A percentile compares a stretch with the other conserved stretches of the same genome.
Evolutionary conservation across 2,888 invertebrate genomes (phyloP).

Genomic region (Yponomeuta malinellus): DNA sequence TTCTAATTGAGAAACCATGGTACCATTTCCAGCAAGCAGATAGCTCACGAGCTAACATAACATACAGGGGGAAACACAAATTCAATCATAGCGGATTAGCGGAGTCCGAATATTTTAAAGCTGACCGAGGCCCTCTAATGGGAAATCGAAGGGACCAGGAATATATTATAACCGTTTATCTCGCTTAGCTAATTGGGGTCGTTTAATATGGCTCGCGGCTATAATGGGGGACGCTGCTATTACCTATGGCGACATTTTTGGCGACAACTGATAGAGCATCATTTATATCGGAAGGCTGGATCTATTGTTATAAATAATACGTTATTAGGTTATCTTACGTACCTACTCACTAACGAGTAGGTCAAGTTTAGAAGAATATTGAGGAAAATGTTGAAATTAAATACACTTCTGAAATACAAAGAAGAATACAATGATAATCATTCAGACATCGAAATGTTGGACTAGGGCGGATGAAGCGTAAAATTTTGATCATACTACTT

Average conservation of each 20-base stretch:
- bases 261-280: too few relatives aligned
- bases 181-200: conserved; percentile 73
- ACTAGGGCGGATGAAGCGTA: too few relatives aligned
- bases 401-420: too few relatives aligned
- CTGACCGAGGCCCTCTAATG: conserved; percentile 68
- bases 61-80: conserved; percentile 58
- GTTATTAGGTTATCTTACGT: too few relatives aligned
- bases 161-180: conserved; percentile 63
- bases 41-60: conserved; percentile 46
- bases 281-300: too few relatives aligned
- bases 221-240: conserved; percentile 5
- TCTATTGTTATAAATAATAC: too few relatives aligned
- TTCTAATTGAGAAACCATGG: background rate
- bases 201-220: conserved; percentile 69
- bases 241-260: background rate
- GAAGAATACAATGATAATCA: too few relatives aligned
- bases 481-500: too few relatives aligned
- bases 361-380: too few relatives aligned
- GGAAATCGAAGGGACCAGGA: conserved; percentile 60
- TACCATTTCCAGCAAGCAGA: conserved; percentile 31
- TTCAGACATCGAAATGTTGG: too few relatives aligned
- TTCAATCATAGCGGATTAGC: conserved; percentile 74
- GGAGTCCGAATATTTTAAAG: conserved; percentile 72
- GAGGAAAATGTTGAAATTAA: too few relatives aligned
- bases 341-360: too few relatives aligned